A percentile compares a stretch with the other conserved stretches of the same genome.
These are phyloP conservation scores for Drosophila ezoana DNA, from an alignment of 2,888 invertebrate species.

Conservation along the genomic window DNA sequence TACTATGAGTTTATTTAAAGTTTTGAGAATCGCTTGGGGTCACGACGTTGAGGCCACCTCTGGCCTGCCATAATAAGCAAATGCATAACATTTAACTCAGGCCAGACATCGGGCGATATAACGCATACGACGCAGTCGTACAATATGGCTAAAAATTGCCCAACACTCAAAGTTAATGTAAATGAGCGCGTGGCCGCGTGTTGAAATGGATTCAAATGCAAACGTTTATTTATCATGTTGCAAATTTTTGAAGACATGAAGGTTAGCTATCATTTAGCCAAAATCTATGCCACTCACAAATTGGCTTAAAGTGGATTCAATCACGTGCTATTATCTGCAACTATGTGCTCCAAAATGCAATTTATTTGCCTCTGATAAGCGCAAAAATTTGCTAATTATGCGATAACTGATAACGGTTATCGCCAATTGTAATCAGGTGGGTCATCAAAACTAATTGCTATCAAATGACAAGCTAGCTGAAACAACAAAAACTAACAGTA, in stretches of 20 bases:
- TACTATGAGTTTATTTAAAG: constrained; percentile 26
- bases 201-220: constrained; percentile 11
- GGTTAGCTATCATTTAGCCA: constrained; percentile 16
- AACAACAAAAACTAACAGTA: not conserved
- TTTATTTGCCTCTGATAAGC: constrained; percentile 11
- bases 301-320: constrained; percentile 16
- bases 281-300: constrained; percentile 11
- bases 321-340: constrained; percentile 28
- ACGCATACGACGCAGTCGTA: not conserved
- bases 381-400: constrained; percentile 17
- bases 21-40: constrained; percentile 19
- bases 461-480: constrained; percentile 7
- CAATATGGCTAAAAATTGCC: constrained; percentile 15
- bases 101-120: constrained; percentile 29
- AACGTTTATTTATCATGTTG: constrained; percentile 4
- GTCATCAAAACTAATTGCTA: constrained; percentile 18
- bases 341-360: constrained; percentile 19
- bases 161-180: constrained; percentile 26
- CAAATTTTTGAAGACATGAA: not conserved
- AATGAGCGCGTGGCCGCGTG: constrained; percentile 28
- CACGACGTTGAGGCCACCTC: constrained; percentile 20
- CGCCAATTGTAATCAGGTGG: constrained; percentile 20
- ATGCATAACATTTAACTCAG: constrained; percentile 29
- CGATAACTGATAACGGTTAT: constrained; percentile 24
- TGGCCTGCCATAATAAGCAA: constrained; percentile 41